Percentiles rank a stretch among this genome's conserved stretches.
phyloP scores from a whole-genome alignment of 2,888 invertebrate genomes.

The Eudemis profundana region DNA sequence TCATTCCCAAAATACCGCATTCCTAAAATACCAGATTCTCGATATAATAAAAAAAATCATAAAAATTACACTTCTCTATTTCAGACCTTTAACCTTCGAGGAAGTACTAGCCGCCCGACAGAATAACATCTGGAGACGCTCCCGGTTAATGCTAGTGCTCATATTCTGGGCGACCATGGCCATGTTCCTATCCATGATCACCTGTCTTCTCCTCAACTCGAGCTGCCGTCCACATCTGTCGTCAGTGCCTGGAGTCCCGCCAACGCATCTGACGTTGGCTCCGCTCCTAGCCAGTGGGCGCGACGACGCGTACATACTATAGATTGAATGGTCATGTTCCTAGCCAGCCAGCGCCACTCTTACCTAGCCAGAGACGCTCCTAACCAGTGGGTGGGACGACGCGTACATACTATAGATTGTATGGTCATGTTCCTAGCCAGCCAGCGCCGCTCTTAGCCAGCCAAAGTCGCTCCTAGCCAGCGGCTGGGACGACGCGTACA shows the following conservation, averaged over 20 bases:
- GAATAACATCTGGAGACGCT: conserved; percentile 80
- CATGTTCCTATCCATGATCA: conserved; percentile 75
- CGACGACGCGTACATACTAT: conserved; percentile 2
- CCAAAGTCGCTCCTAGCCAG: no score
- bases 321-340: no score
- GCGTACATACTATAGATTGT: no score
- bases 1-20: no score
- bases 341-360: no score
- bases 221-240: conserved; percentile 52
- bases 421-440: no score
- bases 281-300: conserved; percentile 54
- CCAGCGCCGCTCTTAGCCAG: no score
- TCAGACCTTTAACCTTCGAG: conserved; percentile 75
- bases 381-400: no score
- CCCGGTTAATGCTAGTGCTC: conserved; percentile 72
- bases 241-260: conserved; percentile 60
- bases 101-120: conserved; percentile 76
- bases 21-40: no score
- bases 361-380: no score
- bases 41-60: no score
- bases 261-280: conserved; percentile 64
- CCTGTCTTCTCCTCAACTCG: conserved; percentile 64
- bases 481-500: no score
- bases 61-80: conserved; percentile 45
- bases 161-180: conserved; percentile 81